Percentiles rank a stretch among this genome's conserved stretches.
Conservation (phyloP, 2,113 vertebrate genomes). For the Vulpes lagopus region DNA sequence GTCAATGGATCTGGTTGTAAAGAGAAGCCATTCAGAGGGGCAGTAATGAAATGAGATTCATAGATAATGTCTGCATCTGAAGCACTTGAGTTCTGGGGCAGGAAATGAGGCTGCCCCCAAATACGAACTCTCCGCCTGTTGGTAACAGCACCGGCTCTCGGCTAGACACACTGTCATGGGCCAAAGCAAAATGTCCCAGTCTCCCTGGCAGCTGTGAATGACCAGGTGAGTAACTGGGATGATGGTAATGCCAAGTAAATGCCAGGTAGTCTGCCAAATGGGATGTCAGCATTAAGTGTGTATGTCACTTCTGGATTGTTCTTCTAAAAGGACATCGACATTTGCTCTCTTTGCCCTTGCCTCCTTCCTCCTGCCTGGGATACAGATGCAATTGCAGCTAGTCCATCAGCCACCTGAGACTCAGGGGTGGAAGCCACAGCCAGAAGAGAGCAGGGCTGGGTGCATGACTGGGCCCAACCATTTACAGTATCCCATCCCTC, state of each 20-base stretch:
- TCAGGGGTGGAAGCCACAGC: accelerated
- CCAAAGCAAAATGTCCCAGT: not conserved
- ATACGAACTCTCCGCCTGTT: too few relatives aligned
- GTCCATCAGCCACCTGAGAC: not conserved
- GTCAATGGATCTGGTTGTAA: not conserved
- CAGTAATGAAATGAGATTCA: not conserved
- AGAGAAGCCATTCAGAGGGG: not conserved
- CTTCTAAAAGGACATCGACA: not conserved
- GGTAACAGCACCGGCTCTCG: accelerated
- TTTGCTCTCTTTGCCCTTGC: not conserved
- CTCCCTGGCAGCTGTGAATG: not conserved
- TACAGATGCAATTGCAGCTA: not conserved
- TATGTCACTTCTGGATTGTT: not conserved
- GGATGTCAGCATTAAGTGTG: not conserved
- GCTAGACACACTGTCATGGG: not conserved
- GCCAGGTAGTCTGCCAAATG: not conserved
- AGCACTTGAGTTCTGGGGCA: not conserved
- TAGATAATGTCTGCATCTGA: not conserved
- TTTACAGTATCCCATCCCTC: not conserved
- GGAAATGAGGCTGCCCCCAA: not conserved
- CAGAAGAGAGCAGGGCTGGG: not conserved
- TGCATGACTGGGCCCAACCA: too few relatives aligned
- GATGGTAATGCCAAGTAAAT: not conserved
- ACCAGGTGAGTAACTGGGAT: not conserved
- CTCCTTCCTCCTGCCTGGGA: not conserved